Evolutionary conservation across 2,797 vertebrate species (phyloP).

Genomic region (Hippocampus kuda): DNA sequence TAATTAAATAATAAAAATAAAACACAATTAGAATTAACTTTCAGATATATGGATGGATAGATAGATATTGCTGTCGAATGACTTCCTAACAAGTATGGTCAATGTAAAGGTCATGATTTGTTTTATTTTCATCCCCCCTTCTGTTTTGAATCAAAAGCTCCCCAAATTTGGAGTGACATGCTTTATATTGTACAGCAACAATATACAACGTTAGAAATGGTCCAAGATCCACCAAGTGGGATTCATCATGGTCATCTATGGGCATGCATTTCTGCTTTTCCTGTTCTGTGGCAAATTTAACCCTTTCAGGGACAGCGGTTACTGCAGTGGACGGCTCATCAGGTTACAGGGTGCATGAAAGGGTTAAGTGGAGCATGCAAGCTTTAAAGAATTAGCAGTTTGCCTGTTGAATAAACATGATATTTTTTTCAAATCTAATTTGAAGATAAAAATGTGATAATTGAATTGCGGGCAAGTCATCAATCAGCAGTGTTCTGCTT

Average conservation of each 20-base stretch:
- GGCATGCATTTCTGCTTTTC: constrained; percentile 17
- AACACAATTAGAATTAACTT: no score
- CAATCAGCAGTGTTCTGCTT: constrained; percentile 56
- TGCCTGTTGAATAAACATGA: constrained; percentile 45
- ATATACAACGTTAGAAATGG: neutral
- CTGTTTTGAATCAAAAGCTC: neutral
- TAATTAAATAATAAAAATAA: no score
- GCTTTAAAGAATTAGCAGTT: constrained; percentile 22
- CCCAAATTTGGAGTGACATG: no score
- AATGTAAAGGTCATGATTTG: no score
- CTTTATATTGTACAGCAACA: neutral
- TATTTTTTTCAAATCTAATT: constrained; percentile 45
- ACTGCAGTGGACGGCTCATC: no score
- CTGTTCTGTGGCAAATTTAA: constrained; percentile 22
- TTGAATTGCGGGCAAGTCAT: constrained; percentile 58
- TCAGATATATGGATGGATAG: neutral
- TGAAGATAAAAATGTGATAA: constrained; percentile 57
- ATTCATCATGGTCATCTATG: neutral
- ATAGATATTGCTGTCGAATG: no score
- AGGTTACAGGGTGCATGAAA: no score
- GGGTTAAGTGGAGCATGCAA: neutral
- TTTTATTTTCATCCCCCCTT: no score
- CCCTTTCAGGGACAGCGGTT: no score
- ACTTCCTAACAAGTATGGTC: no score
- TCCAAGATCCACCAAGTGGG: neutral